phyloP scores from a whole-genome alignment of 1,140 invertebrate genomes.

The Mamestra configurata region DNA sequence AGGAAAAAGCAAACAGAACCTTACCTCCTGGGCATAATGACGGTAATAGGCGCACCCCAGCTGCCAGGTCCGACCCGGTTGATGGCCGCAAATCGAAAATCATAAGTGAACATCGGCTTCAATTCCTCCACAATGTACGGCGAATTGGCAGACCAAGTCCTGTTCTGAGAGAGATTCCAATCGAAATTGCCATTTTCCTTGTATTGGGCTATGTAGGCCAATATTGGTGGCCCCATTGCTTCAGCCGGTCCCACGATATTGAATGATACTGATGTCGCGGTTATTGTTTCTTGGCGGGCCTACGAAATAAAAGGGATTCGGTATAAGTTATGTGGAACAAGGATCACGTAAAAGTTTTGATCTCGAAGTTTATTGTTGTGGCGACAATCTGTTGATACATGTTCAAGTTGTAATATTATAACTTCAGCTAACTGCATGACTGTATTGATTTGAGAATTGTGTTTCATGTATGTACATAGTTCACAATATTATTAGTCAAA shows the following conservation, averaged over 20 bases:
- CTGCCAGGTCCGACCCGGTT: slow-evolving; percentile 95
- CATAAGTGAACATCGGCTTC: slow-evolving; percentile 93
- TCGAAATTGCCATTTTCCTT: slow-evolving; percentile 90
- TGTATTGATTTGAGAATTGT: no score
- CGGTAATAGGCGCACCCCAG: slow-evolving; percentile 89
- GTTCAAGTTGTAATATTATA: background rate
- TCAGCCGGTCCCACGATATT: slow-evolving; percentile 91
- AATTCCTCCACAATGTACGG: slow-evolving; percentile 94
- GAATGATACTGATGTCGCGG: slow-evolving; percentile 95
- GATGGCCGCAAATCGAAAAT: slow-evolving; percentile 94
- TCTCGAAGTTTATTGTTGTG: background rate
- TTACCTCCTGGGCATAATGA: slow-evolving; percentile 88
- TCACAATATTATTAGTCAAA: no score
- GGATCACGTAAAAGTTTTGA: background rate
- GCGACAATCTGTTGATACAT: background rate
- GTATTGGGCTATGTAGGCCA: slow-evolving; percentile 92
- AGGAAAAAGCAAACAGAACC: slow-evolving; percentile 12
- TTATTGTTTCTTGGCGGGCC: slow-evolving; percentile 90
- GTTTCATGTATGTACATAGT: no score
- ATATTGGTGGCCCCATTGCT: slow-evolving; percentile 92
- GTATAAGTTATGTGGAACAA: slow-evolving; percentile 21
- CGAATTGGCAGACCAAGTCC: slow-evolving; percentile 92
- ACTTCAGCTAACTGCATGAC: background rate
- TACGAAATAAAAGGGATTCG: slow-evolving; percentile 80
- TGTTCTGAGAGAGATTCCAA: slow-evolving; percentile 91